Evolutionary conservation across 2,113 vertebrate species (phyloP).

Genomic region (Lophotis ruficrista): DNA sequence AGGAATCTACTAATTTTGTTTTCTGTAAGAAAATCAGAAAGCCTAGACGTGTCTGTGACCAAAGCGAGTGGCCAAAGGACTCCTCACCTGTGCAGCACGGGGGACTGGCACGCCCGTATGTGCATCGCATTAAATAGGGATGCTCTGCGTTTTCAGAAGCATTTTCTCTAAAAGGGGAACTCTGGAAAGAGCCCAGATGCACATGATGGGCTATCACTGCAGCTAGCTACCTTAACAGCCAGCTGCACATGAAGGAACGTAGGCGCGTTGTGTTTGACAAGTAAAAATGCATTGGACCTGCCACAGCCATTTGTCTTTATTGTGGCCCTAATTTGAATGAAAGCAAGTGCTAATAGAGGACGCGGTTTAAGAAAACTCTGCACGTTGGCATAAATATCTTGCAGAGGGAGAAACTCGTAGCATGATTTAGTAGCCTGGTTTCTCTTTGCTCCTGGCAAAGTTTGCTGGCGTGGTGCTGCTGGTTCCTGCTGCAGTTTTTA

Average conservation of each 20-base stretch:
- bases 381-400: background rate
- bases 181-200: background rate
- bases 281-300: conserved; percentile 76
- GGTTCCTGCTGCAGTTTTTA: background rate
- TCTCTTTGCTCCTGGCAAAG: background rate
- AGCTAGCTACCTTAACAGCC: background rate
- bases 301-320: conserved; percentile 84
- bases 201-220: accelerated
- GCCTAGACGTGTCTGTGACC: background rate
- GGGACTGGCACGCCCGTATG: accelerated
- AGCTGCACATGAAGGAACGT: conserved; percentile 55
- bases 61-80: background rate
- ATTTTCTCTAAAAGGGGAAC: accelerated
- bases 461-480: background rate
- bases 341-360: conserved; percentile 79
- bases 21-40: background rate
- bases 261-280: conserved; percentile 67
- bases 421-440: background rate
- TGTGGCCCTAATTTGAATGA: conserved; percentile 79
- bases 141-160: accelerated
- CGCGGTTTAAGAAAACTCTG: background rate
- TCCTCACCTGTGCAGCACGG: background rate
- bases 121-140: accelerated
- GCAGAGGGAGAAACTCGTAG: background rate
- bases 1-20: background rate